Evolutionary conservation across 2,797 vertebrate species (phyloP), one percentile per base, ranked within the genome.

Genomic region (Falco peregrinus): DNA sequence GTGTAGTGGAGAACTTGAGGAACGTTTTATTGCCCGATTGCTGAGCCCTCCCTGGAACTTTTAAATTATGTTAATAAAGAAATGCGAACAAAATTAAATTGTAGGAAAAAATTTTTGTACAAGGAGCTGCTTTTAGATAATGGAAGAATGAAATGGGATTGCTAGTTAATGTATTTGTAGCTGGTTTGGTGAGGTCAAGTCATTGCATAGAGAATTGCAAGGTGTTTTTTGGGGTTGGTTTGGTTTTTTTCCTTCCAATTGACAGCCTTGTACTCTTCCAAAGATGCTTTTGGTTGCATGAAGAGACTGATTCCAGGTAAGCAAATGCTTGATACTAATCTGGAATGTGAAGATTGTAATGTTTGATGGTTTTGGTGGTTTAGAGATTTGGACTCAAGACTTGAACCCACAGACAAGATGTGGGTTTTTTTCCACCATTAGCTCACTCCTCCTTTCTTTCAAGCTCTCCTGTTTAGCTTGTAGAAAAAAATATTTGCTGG

Each of bases 341-440:
- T 59, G 35, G 45, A 53, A 48, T 59, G 9, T 24, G 10, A 51
- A 13, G 39, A 48, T 31, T 68, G 43, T 59, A 37, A 15, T 24
- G 17, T 69, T 75, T 43, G 22, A 20, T 63, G 8, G 31, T 17
- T 84, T 43, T n/a, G 24, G 16, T 48, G 39, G 37, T 59, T n/a
- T 10, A 74, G 29, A 51, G 12, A 12, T 83, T 59, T 54, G 11
- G 20, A 54, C 20, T 13, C 10, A 22, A 48, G 50, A 10, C 24
- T 60, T 61, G 28, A 86, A 81, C 5, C 26, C 33, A 35, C 19
- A 43, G 21, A 41, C 2, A 11, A 69, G 11, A 29, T 56, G 19
- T 25, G 19, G 8, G 3, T 0, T 9, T 35, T 41, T 59, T 20
- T 7, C 29, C 29, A 16, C n/a, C 8, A 1, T 29, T 41, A 61